phyloP scores from a whole-genome alignment of 2,888 invertebrate genomes.

The Lasioglossum leucozonium region DNA sequence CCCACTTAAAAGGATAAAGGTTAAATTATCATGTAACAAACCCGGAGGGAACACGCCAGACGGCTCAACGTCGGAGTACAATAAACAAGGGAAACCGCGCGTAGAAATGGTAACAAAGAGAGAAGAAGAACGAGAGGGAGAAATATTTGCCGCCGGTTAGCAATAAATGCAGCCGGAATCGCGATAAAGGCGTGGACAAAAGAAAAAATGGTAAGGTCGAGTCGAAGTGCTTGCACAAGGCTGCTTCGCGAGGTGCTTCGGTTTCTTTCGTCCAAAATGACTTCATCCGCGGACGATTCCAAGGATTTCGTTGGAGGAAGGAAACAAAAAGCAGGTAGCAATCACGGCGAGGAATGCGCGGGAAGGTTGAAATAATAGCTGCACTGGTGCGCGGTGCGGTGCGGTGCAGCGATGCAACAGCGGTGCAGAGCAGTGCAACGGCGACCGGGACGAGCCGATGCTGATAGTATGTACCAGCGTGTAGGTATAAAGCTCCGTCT shows the following conservation, averaged over 20 bases:
- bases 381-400: constrained; percentile 17
- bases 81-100: background rate
- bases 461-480: background rate
- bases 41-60: background rate
- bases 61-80: background rate
- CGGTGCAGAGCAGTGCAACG: background rate
- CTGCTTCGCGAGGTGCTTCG: constrained; percentile 14
- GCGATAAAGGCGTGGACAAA: background rate
- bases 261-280: constrained; percentile 64
- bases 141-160: background rate
- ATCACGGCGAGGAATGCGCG: constrained; percentile 66
- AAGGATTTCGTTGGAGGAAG: constrained; percentile 67
- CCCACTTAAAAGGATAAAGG: background rate
- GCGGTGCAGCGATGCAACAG: constrained; percentile 12
- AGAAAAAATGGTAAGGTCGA: constrained; percentile 8
- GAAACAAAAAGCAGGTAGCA: constrained; percentile 70
- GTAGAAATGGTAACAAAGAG: background rate
- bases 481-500: constrained; percentile 15
- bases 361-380: constrained; percentile 70
- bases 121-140: background rate
- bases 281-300: constrained; percentile 69
- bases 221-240: constrained; percentile 17
- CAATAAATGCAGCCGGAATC: background rate
- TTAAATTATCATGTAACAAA: background rate
- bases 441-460: background rate